These are phyloP conservation scores for Diplodus puntazzo DNA, from an alignment of 2,797 vertebrate species.

Conservation along the genomic window DNA sequence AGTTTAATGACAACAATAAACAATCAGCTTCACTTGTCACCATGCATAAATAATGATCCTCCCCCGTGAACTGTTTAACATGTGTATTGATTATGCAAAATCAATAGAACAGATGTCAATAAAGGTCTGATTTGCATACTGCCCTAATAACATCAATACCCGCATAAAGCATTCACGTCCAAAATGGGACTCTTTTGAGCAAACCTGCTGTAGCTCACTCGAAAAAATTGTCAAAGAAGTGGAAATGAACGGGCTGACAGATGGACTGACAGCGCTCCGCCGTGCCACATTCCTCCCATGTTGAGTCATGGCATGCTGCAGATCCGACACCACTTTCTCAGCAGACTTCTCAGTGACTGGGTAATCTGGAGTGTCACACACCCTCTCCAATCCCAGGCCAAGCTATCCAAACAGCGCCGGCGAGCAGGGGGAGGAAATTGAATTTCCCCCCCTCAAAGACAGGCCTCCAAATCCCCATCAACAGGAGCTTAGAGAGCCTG, in stretches of 20 bases:
- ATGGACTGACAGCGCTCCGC: constrained; percentile 68
- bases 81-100: constrained; percentile 41
- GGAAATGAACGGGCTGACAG: constrained; percentile 55
- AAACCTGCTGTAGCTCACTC: neutral
- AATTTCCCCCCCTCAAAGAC: constrained; percentile 80
- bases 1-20: constrained; percentile 22
- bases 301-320: constrained; percentile 68
- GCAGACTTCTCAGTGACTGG: constrained; percentile 63
- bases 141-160: constrained; percentile 27
- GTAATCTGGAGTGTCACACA: constrained; percentile 79
- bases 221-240: constrained; percentile 15
- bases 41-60: constrained; percentile 22
- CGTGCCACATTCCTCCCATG: constrained; percentile 66
- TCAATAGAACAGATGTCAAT: constrained; percentile 45
- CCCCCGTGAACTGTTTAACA: constrained; percentile 5
- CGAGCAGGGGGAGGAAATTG: constrained; percentile 80
- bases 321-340: constrained; percentile 73
- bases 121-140: constrained; percentile 46
- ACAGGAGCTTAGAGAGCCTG: constrained; percentile 81
- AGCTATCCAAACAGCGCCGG: constrained; percentile 78
- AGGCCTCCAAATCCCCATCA: constrained; percentile 83
- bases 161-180: constrained; percentile 8
- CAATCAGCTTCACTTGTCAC: neutral
- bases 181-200: constrained; percentile 23
- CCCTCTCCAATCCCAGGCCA: constrained; percentile 72